Conservation (phyloP, 2,113 vertebrate species). For the Callaeas wilsoni region DNA sequence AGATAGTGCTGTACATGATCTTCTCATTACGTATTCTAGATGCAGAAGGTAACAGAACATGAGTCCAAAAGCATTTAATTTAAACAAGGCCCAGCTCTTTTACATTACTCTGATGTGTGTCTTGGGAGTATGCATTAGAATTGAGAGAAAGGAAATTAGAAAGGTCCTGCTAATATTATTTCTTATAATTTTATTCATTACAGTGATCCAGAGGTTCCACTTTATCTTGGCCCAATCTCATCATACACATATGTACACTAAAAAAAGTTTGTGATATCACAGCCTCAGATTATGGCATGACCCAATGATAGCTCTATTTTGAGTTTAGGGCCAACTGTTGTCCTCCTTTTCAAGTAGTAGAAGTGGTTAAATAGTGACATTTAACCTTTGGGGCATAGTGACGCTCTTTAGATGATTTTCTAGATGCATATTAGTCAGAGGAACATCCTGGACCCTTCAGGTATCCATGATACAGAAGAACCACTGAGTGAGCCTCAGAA, state of each 20-base stretch:
- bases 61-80: neutral
- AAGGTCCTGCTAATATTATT: neutral
- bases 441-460: neutral
- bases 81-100: neutral
- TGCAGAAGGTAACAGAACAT: neutral
- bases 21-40: neutral
- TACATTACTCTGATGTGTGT: neutral
- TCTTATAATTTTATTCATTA: neutral
- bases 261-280: neutral
- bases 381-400: neutral
- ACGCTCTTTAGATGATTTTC: neutral
- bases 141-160: neutral
- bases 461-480: neutral
- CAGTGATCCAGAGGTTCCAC: neutral
- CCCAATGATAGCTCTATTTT: neutral
- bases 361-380: neutral
- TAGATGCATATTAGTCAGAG: neutral
- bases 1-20: neutral
- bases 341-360: neutral
- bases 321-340: neutral
- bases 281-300: neutral
- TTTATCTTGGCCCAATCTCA: neutral
- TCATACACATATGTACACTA: rapidly evolving
- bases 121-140: neutral
- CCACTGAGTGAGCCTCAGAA: neutral